Base-by-base conservation (phyloP, 2,113 vertebrate species). In the Pituophis catenifer region DNA sequence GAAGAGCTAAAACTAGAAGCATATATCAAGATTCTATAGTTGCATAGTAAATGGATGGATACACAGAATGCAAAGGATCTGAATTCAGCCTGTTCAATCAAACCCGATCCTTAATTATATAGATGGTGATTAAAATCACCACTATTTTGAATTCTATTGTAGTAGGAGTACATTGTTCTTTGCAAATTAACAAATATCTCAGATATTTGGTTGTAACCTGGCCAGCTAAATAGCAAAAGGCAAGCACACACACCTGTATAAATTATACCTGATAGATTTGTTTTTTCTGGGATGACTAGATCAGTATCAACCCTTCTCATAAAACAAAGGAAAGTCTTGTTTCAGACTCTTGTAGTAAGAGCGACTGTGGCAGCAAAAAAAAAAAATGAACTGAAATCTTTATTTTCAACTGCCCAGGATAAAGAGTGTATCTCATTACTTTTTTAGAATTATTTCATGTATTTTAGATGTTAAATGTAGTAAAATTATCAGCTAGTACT, bases 321-420 rank as follows among this genome's bases (percentile, higher is more conserved):
- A 19, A 81, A 33, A 81, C 15, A 75, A 33, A 33, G n/a, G 15
- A 75, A 38, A 17, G 15, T 19, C 29, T 19, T 81, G 70, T 38
- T 81, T 81, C 70, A 81, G 70, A 81, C 17, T 38, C 70, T 21
- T 17, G 33, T 21, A 44, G 21, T 53, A 89, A 91, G 53, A 93
- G 59, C 23, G 13, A 91, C 5, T 38, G 3, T 89, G 86, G 81
- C 62, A 52, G 62, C 24, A 26, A 62, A 62, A 62, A 38, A 12
- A 50, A 48, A 44, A 26, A 89, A 12, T 5, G 24, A 88, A 91
- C 29, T 85, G 55, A 89, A 89, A 85, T 33, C 38, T 91, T 57
- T 93, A 93, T 91, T 91, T 91, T 89, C 57, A 91, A 90, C 15
- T 91, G 90, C 86, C 58, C 59, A 52, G 24, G 59, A 38, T 65